phyloP scores from a whole-genome alignment of 2,888 invertebrate species.

The Hyposoter didymator region DNA sequence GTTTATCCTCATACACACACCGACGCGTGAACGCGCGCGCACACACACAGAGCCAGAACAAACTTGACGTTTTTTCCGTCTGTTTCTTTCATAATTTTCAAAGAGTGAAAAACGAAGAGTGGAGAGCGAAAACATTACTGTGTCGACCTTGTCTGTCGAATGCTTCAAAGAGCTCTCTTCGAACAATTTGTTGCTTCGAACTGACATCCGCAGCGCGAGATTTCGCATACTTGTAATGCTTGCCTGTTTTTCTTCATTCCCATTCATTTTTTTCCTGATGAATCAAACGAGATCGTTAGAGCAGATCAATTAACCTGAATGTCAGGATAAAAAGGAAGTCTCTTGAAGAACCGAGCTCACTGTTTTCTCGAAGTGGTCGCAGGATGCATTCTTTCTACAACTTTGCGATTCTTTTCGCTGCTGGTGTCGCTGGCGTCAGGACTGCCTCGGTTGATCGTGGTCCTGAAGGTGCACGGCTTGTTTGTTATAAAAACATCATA shows the following conservation, averaged over 20 bases:
- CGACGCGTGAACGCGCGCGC: no score
- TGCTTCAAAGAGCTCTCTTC: conserved; percentile 28
- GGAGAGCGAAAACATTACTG: conserved; percentile 36
- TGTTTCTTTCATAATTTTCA: conserved; percentile 18
- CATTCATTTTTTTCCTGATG: conserved; percentile 20
- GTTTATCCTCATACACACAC: conserved; percentile 1
- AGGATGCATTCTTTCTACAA: conserved; percentile 49
- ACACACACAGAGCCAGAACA: background rate
- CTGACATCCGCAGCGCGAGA: conserved; percentile 3
- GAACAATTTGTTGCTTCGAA: conserved; percentile 21
- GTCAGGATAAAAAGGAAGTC: conserved; percentile 63
- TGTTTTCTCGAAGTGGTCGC: conserved; percentile 43
- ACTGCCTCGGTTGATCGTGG: conserved; percentile 28
- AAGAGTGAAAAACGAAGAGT: conserved; percentile 19
- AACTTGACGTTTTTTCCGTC: conserved; percentile 21
- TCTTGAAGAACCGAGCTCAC: conserved; percentile 48
- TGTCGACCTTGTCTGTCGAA: conserved; percentile 49
- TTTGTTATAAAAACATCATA: background rate
- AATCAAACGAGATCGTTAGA: conserved; percentile 39
- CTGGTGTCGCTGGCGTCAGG: conserved; percentile 10
- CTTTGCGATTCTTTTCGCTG: conserved; percentile 42
- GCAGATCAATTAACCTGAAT: conserved; percentile 61
- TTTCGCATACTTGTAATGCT: conserved; percentile 35
- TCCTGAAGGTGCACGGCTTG: conserved; percentile 44
- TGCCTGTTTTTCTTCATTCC: conserved; percentile 2